Base-by-base conservation (phyloP, 2,888 invertebrate species). In the Liposcelis brunnea region DNA sequence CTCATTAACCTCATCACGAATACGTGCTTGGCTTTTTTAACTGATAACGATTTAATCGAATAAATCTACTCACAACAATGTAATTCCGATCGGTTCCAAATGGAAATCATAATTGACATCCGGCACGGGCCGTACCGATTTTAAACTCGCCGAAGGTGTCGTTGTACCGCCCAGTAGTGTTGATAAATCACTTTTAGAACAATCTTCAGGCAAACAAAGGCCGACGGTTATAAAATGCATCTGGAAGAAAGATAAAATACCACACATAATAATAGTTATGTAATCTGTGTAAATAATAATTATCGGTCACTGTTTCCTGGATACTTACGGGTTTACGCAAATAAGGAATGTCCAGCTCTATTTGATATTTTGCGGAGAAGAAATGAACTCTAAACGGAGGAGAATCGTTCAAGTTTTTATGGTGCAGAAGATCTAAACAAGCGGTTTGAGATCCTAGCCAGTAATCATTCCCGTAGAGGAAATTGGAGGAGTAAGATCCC, bases 381-480 rank as follows among this genome's bases (percentile, higher is more conserved):
- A 64, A 68, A 0, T 59, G 56, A 10, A 68, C 57, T 5, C 60
- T 54, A 50, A 58, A 56, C 0, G 67, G 64, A 0, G 68, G 60
- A 26, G 56, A 31, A 45, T 16, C 46, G 31, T 31, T 44, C 15
- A 43, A n/a, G 35, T 31, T 44, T 15, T 42, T 19, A 26, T 34
- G 21, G 2, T 26, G 16, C 42, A 21, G 68, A 58, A 69, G 54
- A 26, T 55, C 51, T 18, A 60, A 52, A 49, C 69, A 69, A 49
- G 64, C 61, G 15, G 60, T 55, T 47, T 64, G 66, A 5, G 67
- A 68, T 33, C 69, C 69, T 42, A 69, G 59, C 69, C 69, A 69
- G 50, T 59, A 63, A 1, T 62, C 59, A 42, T 61, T 61, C n/a
- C 69, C 69, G 36, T 59, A 57, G 51, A 66, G 62, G n/a, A 67